These are phyloP conservation scores for Platyrinchus mystaceus DNA, from an alignment of 2,797 vertebrate genomes.

Conservation along the genomic window DNA sequence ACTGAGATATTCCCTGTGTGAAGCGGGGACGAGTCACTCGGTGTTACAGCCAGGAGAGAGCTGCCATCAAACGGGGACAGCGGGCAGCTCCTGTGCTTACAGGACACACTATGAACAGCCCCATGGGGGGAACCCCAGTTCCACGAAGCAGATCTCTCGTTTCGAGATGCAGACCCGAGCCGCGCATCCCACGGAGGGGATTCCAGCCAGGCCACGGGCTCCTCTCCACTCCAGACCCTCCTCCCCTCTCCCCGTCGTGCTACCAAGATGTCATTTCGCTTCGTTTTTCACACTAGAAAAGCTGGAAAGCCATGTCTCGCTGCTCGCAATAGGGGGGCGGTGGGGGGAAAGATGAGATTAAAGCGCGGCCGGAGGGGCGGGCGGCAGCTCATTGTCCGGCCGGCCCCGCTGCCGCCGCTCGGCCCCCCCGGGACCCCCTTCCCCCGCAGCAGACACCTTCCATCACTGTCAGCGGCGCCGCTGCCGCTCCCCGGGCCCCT, in stretches of 20 bases:
- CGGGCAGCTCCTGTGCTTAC: accelerated
- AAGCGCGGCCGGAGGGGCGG: neutral
- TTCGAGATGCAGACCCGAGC: neutral
- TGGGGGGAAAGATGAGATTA: accelerated
- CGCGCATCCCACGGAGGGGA: neutral
- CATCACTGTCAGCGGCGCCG: neutral
- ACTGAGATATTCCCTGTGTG: accelerated
- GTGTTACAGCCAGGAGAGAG: neutral
- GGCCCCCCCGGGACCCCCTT: neutral
- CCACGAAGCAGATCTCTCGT: accelerated
- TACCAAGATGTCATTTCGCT: neutral
- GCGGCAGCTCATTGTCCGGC: conserved; percentile 4
- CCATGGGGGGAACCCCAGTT: neutral
- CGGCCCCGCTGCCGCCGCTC: neutral
- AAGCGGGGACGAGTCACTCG: accelerated
- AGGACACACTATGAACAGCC: too few species aligned
- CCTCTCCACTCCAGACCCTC: neutral
- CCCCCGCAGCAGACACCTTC: neutral
- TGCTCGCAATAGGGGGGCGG: neutral
- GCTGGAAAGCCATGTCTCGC: neutral
- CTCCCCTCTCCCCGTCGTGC: neutral
- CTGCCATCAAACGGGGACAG: neutral
- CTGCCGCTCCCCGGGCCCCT: neutral
- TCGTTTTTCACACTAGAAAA: neutral
- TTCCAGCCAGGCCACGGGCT: neutral